Conservation (phyloP, 2,797 vertebrate species). For the Momotus momota region DNA sequence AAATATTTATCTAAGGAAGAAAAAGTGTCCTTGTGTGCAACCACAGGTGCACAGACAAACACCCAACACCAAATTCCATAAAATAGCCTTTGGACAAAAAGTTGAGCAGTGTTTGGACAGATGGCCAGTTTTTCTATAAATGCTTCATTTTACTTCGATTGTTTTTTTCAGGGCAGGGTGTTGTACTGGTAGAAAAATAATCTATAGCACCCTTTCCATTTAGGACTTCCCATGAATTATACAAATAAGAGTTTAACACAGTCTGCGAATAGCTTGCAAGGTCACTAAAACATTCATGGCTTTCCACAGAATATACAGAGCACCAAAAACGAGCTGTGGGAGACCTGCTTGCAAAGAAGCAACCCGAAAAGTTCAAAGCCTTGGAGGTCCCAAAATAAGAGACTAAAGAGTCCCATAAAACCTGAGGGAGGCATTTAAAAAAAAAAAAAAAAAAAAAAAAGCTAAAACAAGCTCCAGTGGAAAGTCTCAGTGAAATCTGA, state of each 20-base stretch:
- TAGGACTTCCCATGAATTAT: neutral
- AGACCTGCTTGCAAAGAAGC: neutral
- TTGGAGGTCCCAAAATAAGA: neutral
- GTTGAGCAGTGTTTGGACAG: conserved; percentile 72
- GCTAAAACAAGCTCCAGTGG: neutral
- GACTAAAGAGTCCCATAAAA: neutral
- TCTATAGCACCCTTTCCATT: neutral
- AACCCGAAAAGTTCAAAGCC: neutral
- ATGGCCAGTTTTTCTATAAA: conserved; percentile 21
- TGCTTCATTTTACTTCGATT: neutral
- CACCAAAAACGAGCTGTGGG: neutral
- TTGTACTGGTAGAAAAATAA: neutral
- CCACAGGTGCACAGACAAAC: conserved; percentile 56
- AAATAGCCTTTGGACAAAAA: conserved; percentile 67
- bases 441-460: too few species aligned
- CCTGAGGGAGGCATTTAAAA: neutral
- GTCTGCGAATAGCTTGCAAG: neutral
- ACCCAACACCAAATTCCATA: neutral
- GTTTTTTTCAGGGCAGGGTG: neutral
- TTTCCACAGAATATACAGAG: neutral
- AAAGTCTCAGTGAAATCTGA: conserved; percentile 6
- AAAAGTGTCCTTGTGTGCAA: conserved; percentile 26
- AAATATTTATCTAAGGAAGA: conserved; percentile 54
- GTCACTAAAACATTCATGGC: neutral
- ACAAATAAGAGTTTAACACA: neutral